A percentile compares a stretch with the other conserved stretches of the same genome.
Evolutionary conservation across 1,140 invertebrate genomes (phyloP).

Genomic region (Drosophila mauritiana): DNA sequence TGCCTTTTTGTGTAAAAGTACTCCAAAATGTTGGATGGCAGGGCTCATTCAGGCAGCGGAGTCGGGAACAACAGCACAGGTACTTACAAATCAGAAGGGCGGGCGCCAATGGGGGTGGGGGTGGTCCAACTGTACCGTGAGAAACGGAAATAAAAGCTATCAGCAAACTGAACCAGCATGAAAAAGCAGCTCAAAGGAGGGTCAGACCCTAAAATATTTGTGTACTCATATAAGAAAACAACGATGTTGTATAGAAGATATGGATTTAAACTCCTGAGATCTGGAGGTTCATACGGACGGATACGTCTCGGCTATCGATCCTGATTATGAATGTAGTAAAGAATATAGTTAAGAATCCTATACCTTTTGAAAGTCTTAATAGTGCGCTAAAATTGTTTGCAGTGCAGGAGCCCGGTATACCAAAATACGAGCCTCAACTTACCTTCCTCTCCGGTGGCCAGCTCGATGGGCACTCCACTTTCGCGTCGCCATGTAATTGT

Average conservation of each 20-base stretch:
- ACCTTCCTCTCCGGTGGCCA: constrained; percentile 85
- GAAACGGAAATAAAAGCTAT: constrained; percentile 8
- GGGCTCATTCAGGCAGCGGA: constrained; percentile 54
- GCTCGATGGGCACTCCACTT: constrained; percentile 88
- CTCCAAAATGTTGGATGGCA: constrained; percentile 74
- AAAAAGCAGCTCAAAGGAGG: not conserved
- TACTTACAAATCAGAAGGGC: constrained; percentile 66
- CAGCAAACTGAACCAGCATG: not conserved
- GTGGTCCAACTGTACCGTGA: constrained; percentile 27
- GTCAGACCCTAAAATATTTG: not conserved
- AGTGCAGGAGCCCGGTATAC: constrained; percentile 14
- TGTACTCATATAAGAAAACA: too few species aligned
- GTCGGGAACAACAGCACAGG: constrained; percentile 69
- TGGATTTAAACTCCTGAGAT: not conserved
- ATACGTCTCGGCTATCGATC: too few species aligned
- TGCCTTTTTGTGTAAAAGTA: constrained; percentile 80
- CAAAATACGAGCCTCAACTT: constrained; percentile 53
- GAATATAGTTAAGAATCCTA: too few species aligned
- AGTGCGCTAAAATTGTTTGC: not conserved
- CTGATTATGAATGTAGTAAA: too few species aligned
- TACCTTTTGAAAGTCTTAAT: too few species aligned
- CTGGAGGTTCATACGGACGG: too few species aligned
- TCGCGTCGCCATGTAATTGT: constrained; percentile 94
- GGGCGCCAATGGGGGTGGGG: not conserved
- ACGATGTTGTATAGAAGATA: too few species aligned